phyloP scores from a whole-genome alignment of 1,140 invertebrate species.

The Batillaria attramentaria region DNA sequence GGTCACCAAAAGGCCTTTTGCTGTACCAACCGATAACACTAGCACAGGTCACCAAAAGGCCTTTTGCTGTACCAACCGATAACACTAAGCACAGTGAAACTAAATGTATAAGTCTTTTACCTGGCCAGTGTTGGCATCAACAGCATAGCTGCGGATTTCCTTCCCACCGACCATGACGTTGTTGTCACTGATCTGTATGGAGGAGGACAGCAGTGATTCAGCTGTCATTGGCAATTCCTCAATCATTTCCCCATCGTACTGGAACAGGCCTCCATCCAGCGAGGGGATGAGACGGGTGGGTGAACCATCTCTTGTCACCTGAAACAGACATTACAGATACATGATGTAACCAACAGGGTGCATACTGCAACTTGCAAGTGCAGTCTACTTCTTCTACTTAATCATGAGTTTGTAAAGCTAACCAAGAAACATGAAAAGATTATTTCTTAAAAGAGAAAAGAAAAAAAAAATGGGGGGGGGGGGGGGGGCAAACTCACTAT shows the following conservation, averaged over 20 bases:
- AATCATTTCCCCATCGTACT: slow-evolving; percentile 90
- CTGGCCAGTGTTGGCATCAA: slow-evolving; percentile 83
- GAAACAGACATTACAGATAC: slow-evolving; percentile 52
- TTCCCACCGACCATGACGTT: slow-evolving; percentile 86
- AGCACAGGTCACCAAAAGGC: too few relatives aligned
- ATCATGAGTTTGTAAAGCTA: background rate
- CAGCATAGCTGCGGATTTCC: slow-evolving; percentile 76
- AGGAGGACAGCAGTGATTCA: slow-evolving; percentile 85
- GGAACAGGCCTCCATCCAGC: slow-evolving; percentile 89
- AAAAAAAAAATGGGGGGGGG: too few relatives aligned
- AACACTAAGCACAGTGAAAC: too few relatives aligned
- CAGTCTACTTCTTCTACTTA: too few relatives aligned
- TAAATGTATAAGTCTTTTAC: too few relatives aligned
- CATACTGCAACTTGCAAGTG: too few relatives aligned
- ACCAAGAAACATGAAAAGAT: background rate
- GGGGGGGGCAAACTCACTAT: too few relatives aligned
- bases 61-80: too few relatives aligned
- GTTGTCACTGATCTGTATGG: slow-evolving; percentile 88
- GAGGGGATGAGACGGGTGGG: slow-evolving; percentile 92
- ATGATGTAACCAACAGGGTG: too few relatives aligned
- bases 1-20: too few relatives aligned
- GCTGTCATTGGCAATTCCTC: slow-evolving; percentile 89
- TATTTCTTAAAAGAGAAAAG: too few relatives aligned
- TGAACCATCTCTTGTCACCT: slow-evolving; percentile 89
- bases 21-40: too few relatives aligned